Percentiles rank a stretch among this genome's conserved stretches.
These are phyloP conservation scores for Kryptolebias marmoratus DNA, from an alignment of 2,113 vertebrate genomes.

Conservation along the genomic window DNA sequence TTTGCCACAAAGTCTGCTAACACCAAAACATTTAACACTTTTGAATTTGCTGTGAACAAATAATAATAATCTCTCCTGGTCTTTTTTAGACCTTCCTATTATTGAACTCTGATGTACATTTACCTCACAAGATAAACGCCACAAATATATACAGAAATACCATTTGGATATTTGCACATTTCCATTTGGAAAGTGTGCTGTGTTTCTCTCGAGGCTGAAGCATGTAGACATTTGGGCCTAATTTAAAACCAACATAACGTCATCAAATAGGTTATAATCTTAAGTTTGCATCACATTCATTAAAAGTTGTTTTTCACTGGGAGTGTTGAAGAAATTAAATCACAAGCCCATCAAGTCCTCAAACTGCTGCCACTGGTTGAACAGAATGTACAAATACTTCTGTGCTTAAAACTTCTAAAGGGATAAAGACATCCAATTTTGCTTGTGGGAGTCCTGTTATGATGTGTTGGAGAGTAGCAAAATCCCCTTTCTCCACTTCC, in stretches of 20 bases:
- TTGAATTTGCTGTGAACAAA: too few species aligned
- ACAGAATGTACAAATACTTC: neutral
- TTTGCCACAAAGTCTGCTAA: too few species aligned
- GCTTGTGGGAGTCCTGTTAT: constrained; percentile 32
- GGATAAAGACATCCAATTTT: constrained; percentile 13
- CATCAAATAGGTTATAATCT: neutral
- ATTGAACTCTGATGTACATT: too few species aligned
- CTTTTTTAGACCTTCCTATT: too few species aligned
- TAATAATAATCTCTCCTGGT: too few species aligned
- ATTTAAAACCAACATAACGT: neutral
- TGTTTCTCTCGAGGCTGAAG: too few species aligned
- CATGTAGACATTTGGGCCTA: neutral
- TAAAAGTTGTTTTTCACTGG: too few species aligned
- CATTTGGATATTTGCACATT: too few species aligned
- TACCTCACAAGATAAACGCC: too few species aligned
- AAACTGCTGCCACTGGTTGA: neutral
- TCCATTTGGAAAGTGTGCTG: too few species aligned
- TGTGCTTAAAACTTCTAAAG: neutral
- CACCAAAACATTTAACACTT: too few species aligned
- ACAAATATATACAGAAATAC: too few species aligned
- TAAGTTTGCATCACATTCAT: neutral
- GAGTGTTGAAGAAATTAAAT: neutral
- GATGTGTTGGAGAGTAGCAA: constrained; percentile 21
- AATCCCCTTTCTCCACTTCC: constrained; percentile 32
- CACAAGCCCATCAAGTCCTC: neutral